phyloP scores from a whole-genome alignment of 1,140 invertebrate species.

The Diachasma alloeum region DNA sequence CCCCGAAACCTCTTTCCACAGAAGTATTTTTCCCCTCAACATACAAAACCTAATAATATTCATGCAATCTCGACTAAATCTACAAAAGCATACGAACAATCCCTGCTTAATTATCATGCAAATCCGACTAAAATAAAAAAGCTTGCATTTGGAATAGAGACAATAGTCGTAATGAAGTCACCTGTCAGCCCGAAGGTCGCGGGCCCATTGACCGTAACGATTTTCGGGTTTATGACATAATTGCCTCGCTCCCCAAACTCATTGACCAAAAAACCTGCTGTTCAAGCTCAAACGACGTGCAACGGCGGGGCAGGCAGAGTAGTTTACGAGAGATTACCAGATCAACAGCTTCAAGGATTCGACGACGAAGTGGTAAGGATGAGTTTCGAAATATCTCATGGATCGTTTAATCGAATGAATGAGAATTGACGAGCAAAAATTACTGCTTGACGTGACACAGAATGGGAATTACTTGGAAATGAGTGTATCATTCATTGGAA shows the following conservation, averaged over 20 bases:
- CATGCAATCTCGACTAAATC: background rate
- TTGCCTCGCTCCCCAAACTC: background rate
- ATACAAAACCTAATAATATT: background rate
- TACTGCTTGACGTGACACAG: no score
- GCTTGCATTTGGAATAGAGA: conserved; percentile 14
- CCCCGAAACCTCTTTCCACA: no score
- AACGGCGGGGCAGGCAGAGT: conserved; percentile 85
- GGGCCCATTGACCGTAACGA: conserved; percentile 15
- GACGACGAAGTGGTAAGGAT: conserved; percentile 83
- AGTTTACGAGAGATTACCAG: conserved; percentile 86
- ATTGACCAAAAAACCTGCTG: conserved; percentile 7
- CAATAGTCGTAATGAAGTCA: conserved; percentile 15
- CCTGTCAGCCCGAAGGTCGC: conserved; percentile 13
- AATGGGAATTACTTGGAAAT: no score
- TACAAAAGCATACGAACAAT: background rate
- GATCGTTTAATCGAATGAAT: background rate
- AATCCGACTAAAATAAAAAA: conserved; percentile 8
- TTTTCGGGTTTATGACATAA: background rate
- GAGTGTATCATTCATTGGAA: no score
- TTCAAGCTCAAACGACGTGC: conserved; percentile 86
- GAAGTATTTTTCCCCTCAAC: no score
- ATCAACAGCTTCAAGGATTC: conserved; percentile 87
- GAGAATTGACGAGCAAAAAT: background rate
- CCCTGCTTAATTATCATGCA: conserved; percentile 9
- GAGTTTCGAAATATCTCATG: background rate